Evolutionary conservation across 1,140 invertebrate species (phyloP), one percentile per base, ranked within the genome.

Genomic region (Drosophila erecta): DNA sequence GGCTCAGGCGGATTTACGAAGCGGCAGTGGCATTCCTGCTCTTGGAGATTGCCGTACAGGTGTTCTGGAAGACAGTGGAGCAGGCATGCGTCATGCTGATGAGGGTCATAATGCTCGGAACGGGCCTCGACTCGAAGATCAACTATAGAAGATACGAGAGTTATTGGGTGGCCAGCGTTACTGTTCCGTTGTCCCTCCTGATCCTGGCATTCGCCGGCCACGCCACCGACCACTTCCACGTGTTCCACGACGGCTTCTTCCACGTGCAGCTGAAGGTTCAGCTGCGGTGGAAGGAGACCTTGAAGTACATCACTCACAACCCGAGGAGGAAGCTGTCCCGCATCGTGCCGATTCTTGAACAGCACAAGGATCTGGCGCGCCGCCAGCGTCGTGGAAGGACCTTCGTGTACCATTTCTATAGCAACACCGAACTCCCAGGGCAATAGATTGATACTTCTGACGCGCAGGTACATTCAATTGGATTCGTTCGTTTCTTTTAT

Each of bases 401-500:
- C 24, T 57, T 61, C 6, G 8, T 12, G 2, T 20, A 15, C 0
- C 35, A 61, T 6, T 56, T 61, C 14, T 3, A 17, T 0, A 1
- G 0, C 2, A 49, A 7, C n/a, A 4, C 2, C 22, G 24, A 17
- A 10, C 17, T 2, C 10, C 0, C 7, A 37, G 17, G 20, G 10
- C 27, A 40, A 11, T 59, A 58, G 66, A 33, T 57, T 66, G 74
- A 61, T 2, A 1, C 11, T 8, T 12, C 1, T 1, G 38, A 66
- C 50, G 60, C 27, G 11, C 24, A 10, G 7, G 43, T 43, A 49
- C 33, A 27, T 85, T 77, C 47, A 76, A 76, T 76, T 80, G 74
- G 60, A 70, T 76, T 67, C 41, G 50, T 53, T 70, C 60, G 50
- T 79, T 60, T 70, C 58, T 65, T 81, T 81, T 55, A 43, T 81